Evolutionary conservation across 2,888 invertebrate species (phyloP).

Genomic region (Eucriotettix oculatus): DNA sequence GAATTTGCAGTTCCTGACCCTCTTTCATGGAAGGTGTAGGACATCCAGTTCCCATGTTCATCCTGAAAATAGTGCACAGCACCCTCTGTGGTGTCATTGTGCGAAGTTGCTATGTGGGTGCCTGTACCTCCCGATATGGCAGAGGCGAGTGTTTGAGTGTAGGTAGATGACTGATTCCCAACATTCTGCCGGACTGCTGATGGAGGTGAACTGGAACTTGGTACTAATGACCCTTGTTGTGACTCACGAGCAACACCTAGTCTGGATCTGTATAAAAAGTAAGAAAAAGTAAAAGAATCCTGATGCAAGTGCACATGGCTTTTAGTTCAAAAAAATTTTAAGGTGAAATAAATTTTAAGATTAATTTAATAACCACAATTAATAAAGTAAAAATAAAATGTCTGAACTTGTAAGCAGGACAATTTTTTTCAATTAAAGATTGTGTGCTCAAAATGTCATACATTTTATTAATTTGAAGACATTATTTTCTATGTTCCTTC

Average conservation of each 20-base stretch:
- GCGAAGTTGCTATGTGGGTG: constrained; percentile 58
- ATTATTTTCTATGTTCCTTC: too few species aligned
- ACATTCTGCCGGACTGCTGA: neutral
- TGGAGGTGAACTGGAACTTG: neutral
- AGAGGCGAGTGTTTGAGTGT: constrained; percentile 24
- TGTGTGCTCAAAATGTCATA: too few species aligned
- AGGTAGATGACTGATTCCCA: constrained; percentile 14
- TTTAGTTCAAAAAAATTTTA: too few species aligned
- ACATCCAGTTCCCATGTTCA: constrained; percentile 73
- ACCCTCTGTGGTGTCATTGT: constrained; percentile 67
- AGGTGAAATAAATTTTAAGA: too few species aligned
- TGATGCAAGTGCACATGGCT: too few species aligned
- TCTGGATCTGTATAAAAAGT: constrained; percentile 20
- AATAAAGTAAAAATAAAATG: too few species aligned
- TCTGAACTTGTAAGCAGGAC: too few species aligned
- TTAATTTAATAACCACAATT: too few species aligned
- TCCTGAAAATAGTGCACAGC: constrained; percentile 76
- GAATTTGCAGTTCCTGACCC: constrained; percentile 34
- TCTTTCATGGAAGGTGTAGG: constrained; percentile 71
- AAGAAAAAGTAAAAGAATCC: too few species aligned
- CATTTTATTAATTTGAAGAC: too few species aligned
- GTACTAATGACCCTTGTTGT: neutral
- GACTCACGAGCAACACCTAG: neutral
- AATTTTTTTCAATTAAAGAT: too few species aligned
- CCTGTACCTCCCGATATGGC: constrained; percentile 19